Base-by-base conservation (phyloP, 2,113 vertebrate genomes). In the Leptodactylus fuscus region DNA sequence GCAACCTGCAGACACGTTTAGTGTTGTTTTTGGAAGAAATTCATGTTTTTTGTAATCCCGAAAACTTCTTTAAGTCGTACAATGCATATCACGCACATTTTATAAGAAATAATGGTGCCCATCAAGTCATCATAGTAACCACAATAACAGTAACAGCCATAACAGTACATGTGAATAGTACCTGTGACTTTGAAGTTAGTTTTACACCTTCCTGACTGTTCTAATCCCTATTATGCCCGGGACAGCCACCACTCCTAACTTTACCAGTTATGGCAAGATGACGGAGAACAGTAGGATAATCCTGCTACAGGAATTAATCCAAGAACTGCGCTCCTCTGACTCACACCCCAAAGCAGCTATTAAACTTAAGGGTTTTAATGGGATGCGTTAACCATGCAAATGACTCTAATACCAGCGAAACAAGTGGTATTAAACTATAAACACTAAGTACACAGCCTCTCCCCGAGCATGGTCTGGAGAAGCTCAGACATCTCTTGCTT, bases 341-440 rank as follows among this genome's bases (percentile, higher is more conserved):
- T 80, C 77, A 80, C 77, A 80, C 58, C 16, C 24, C 49, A n/a
- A 71, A 41, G 12, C 41, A 44, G n/a, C 77, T 62, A 62, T 80
- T 62, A 80, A 36, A 62, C 18, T 15, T 20, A 80, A 16, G 53
- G 29, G 53, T 44, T 80, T 69, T 80, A 80, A 80, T 80, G 77
- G 77, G 53, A 60, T 41, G 62, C 60, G 77, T 80, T 80, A 80
- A 80, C 34, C 12, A 80, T 38, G 77, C 77, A 58, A 80, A 80
- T 80, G 41, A 62, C 77, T 60, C 36, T 80, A 80, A 80, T 80
- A 16, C 77, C 77, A 62, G 34, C 15, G 55, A 24, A 32, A 62
- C 13, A 41, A 60, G 38, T 44, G 9, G 77, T 55, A 80, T 80
- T 60, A 80, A 41, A 60, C 77, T 62, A 27, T 79, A 80, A 80